A percentile compares a stretch with the other conserved stretches of the same genome.
Evolutionary conservation across 2,888 invertebrate species (phyloP).

Genomic region (Hirtodrosophila trivittata): DNA sequence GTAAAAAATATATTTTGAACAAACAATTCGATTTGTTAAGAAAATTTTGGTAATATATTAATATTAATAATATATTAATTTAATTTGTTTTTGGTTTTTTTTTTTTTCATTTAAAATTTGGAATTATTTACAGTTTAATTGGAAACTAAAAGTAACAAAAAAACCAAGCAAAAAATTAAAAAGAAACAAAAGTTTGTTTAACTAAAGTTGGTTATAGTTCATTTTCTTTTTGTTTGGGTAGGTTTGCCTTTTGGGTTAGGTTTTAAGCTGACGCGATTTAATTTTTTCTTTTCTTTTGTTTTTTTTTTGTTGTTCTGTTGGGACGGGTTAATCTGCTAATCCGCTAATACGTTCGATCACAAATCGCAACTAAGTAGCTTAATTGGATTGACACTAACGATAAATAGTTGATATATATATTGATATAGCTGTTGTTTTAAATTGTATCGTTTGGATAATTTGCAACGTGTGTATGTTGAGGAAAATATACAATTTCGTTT

Average conservation of each 20-base stretch:
- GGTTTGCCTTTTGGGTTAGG: constrained; percentile 43
- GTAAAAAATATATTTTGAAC: constrained; percentile 73
- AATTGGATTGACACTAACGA: constrained; percentile 76
- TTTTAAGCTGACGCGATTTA: constrained; percentile 51
- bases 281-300: constrained; percentile 31
- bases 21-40: constrained; percentile 66
- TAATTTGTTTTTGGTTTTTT: constrained; percentile 38
- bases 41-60: constrained; percentile 73
- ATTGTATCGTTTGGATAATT: constrained; percentile 60
- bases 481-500: constrained; percentile 59
- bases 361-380: constrained; percentile 76
- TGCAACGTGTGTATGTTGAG: constrained; percentile 71
- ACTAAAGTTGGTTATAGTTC: constrained; percentile 57
- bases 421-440: constrained; percentile 51
- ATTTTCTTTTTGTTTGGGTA: constrained; percentile 26
- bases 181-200: constrained; percentile 42
- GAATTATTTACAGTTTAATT: constrained; percentile 83
- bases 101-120: constrained; percentile 23
- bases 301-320: constrained; percentile 72
- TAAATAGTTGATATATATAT: constrained; percentile 60
- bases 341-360: constrained; percentile 83
- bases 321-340: constrained; percentile 84
- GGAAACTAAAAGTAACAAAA: constrained; percentile 37
- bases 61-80: no score
- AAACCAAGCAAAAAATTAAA: constrained; percentile 61